phyloP scores from a whole-genome alignment of 64 coral and sea anemone genomes.

The Anthopleura sola region DNA sequence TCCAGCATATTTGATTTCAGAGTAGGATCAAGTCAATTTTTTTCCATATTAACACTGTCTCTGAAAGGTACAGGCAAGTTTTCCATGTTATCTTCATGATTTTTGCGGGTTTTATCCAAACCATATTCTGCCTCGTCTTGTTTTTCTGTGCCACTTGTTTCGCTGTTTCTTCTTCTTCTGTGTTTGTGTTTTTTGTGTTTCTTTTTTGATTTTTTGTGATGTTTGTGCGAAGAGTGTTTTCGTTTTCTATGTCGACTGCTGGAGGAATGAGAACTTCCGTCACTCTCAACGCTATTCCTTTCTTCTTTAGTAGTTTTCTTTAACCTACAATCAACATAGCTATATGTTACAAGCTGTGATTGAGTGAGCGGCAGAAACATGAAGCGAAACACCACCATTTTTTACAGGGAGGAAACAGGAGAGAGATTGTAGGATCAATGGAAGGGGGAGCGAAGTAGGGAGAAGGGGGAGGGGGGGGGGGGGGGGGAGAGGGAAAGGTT shows the following conservation, averaged over 20 bases:
- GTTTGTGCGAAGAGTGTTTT: conserved; percentile 17
- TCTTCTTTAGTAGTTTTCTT: neutral
- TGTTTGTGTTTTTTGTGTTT: conserved; percentile 19
- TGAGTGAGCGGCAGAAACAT: no score
- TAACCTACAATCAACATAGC: neutral
- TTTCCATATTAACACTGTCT: neutral
- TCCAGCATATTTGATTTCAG: no score
- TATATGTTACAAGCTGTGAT: neutral
- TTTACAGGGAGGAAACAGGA: no score
- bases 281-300: neutral
- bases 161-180: neutral
- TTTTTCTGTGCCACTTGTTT: neutral
- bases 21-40: neutral
- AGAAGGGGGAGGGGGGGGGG: no score
- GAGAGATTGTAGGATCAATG: neutral
- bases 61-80: neutral
- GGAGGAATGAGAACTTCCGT: neutral
- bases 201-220: neutral
- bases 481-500: no score
- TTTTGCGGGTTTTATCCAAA: neutral
- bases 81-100: neutral
- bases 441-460: neutral
- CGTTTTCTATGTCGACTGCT: neutral
- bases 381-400: no score
- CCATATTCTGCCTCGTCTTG: conserved; percentile 10